Percentiles rank a stretch among this genome's conserved stretches.
Evolutionary conservation across 2,888 invertebrate species (phyloP).

Genomic region (Yponomeuta sedellus): DNA sequence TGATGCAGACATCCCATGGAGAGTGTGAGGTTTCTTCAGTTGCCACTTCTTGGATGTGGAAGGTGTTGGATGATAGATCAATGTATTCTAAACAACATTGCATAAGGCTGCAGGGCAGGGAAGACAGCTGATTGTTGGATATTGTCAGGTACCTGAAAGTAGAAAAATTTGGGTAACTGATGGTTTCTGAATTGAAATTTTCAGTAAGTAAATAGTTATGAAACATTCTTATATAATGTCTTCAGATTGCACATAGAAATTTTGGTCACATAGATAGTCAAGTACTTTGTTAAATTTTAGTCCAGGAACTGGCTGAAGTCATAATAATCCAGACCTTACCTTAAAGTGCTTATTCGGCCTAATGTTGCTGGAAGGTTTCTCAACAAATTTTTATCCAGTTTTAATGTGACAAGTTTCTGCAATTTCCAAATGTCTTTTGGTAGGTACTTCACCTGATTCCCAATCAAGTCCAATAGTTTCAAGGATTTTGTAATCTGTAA

Average conservation of each 20-base stretch:
- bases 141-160: slow-evolving; percentile 70
- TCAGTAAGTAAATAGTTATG: no score
- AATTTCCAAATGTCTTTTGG: slow-evolving; percentile 81
- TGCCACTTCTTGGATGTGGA: slow-evolving; percentile 36
- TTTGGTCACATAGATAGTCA: no score
- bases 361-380: slow-evolving; percentile 78
- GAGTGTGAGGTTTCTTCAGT: slow-evolving; percentile 26
- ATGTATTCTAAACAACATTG: slow-evolving; percentile 71
- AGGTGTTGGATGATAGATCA: slow-evolving; percentile 77
- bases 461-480: slow-evolving; percentile 78
- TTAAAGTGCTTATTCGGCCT: slow-evolving; percentile 74
- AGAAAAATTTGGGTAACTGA: no score
- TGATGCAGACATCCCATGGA: slow-evolving; percentile 58
- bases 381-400: slow-evolving; percentile 79
- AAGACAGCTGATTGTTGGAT: slow-evolving; percentile 69
- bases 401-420: slow-evolving; percentile 77
- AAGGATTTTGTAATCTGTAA: slow-evolving; percentile 69
- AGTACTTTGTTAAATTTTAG: no score
- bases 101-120: slow-evolving; percentile 78
- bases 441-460: slow-evolving; percentile 73
- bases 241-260: no score
- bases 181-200: no score
- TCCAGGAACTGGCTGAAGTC: no score
- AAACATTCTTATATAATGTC: no score
- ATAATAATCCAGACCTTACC: no score